Percentiles rank a stretch among this genome's conserved stretches.
phyloP scores from a whole-genome alignment of 92 coral and sea anemone genomes.

The Hydrozoanthus gracilis region DNA sequence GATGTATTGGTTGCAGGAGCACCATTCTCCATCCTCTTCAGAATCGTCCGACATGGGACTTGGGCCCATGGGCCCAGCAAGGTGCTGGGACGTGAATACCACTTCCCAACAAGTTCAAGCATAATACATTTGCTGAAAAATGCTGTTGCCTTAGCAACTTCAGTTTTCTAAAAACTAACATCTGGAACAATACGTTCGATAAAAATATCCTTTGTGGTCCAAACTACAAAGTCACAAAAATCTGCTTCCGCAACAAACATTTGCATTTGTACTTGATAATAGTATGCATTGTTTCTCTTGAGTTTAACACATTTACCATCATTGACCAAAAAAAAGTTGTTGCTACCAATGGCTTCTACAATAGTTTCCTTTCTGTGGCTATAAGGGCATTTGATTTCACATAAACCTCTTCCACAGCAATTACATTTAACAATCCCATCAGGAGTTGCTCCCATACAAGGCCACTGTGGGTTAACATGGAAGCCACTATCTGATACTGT shows the following conservation, averaged over 20 bases:
- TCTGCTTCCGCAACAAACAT: conserved; percentile 49
- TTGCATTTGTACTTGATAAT: conserved; percentile 41
- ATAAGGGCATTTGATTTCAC: conserved; percentile 46
- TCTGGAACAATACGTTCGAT: conserved; percentile 62
- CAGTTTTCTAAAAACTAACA: conserved; percentile 50
- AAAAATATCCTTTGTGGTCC: conserved; percentile 54
- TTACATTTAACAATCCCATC: conserved; percentile 40
- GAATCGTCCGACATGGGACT: conserved; percentile 27
- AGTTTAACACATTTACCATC: conserved; percentile 8
- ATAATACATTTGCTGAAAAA: conserved; percentile 43
- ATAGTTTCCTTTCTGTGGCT: background rate
- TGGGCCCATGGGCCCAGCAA: conserved; percentile 6
- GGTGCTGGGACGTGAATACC: conserved; percentile 48
- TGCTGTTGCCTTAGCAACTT: conserved; percentile 42
- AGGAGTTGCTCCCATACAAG: conserved; percentile 49
- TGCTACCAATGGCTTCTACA: conserved; percentile 20
- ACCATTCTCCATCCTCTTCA: conserved; percentile 27
- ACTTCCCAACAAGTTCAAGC: conserved; percentile 55
- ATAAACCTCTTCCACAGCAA: conserved; percentile 40
- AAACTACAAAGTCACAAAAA: conserved; percentile 64
- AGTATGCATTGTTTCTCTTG: conserved; percentile 40
- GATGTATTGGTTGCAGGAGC: conserved; percentile 47
- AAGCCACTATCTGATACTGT: conserved; percentile 39
- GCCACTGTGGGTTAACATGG: conserved; percentile 43
- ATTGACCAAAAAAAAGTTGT: conserved; percentile 12